These are phyloP conservation scores for Corydoras maculifer DNA, from an alignment of 2,113 vertebrate genomes.

Conservation along the genomic window DNA sequence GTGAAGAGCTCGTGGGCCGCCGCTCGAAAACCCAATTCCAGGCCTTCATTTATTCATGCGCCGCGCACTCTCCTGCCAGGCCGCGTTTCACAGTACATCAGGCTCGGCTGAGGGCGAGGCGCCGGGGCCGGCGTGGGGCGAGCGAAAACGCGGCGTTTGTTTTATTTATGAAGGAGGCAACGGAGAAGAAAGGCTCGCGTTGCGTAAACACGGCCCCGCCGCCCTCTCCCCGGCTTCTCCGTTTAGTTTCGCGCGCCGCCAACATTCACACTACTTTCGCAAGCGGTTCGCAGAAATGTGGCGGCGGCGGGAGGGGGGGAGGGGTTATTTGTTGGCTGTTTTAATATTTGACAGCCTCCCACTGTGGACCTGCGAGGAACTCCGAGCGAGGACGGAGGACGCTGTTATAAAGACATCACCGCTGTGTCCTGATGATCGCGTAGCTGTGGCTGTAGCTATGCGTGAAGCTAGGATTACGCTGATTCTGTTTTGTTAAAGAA, in stretches of 20 bases:
- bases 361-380: background rate
- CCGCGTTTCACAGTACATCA: slow-evolving; percentile 55
- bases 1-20: slow-evolving; percentile 16
- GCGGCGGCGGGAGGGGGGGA: background rate
- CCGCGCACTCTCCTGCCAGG: slow-evolving; percentile 49
- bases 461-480: no score
- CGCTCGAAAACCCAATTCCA: slow-evolving; percentile 25
- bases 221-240: slow-evolving; percentile 1
- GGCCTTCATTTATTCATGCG: slow-evolving; percentile 57
- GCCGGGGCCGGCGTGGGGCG: slow-evolving; percentile 23
- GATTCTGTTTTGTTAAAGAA: no score
- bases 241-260: slow-evolving; percentile 8
- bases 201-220: slow-evolving; percentile 5
- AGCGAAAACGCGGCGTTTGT: slow-evolving; percentile 53
- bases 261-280: slow-evolving; percentile 22
- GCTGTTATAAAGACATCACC: background rate
- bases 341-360: background rate
- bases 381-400: background rate
- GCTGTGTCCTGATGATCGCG: background rate
- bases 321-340: background rate
- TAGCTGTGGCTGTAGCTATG: no score
- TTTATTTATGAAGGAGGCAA: slow-evolving; percentile 61
- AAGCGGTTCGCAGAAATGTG: background rate
- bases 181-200: slow-evolving; percentile 14
- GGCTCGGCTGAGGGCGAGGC: slow-evolving; percentile 41